Percentiles rank a stretch among this genome's conserved stretches.
Conservation (phyloP, 2,888 invertebrate genomes). For the Neelides folsomi region DNA sequence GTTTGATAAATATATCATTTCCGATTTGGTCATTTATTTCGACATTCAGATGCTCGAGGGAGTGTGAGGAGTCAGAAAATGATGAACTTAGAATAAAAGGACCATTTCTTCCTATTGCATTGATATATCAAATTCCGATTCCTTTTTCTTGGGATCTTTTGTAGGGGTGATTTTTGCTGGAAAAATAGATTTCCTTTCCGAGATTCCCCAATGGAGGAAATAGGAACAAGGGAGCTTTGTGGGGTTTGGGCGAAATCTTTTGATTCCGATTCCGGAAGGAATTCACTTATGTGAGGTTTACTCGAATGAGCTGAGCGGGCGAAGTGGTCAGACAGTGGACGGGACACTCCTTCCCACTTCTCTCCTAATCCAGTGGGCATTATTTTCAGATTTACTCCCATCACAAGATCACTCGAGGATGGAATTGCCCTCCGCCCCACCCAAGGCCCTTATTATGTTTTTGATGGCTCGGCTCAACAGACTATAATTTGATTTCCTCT, state of each 20-base stretch:
- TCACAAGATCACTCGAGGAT: slow-evolving; percentile 6
- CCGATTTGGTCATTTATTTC: slow-evolving; percentile 22
- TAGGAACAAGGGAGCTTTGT: neutral
- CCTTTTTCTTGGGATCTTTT: neutral
- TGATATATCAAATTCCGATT: neutral
- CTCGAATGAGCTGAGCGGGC: neutral
- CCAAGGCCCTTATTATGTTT: no score
- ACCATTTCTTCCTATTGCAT: neutral
- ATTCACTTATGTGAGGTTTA: neutral
- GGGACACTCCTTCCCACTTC: no score
- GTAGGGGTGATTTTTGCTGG: neutral
- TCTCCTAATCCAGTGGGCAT: neutral
- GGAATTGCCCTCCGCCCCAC: no score
- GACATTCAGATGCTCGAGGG: slow-evolving; percentile 5
- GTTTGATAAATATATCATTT: slow-evolving; percentile 25
- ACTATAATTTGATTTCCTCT: no score
- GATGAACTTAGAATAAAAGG: no score
- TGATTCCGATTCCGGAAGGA: neutral
- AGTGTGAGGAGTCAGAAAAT: no score
- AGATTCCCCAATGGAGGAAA: neutral
- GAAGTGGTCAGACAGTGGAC: neutral
- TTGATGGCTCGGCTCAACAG: no score
- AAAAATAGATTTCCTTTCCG: neutral
- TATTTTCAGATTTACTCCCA: slow-evolving; percentile 8
- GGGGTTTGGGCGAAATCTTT: neutral